Evolutionary conservation across 2,113 vertebrate species (phyloP), one percentile per base, ranked within the genome.

Genomic region (Hydrochoerus hydrochaeris): DNA sequence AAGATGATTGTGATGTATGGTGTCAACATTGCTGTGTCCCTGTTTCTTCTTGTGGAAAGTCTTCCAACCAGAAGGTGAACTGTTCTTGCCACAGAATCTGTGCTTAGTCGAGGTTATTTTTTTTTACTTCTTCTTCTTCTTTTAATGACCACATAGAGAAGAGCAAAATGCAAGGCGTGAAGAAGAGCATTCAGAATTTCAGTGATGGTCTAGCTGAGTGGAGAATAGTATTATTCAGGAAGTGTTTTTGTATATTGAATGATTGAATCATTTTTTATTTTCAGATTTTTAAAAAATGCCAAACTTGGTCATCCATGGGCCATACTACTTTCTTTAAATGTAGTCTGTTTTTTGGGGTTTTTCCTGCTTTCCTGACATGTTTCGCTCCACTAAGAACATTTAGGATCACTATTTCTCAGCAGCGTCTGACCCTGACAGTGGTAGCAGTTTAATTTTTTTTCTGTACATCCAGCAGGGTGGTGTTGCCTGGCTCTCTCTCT

Each of bases 241-340:
- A 63, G 46, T 20, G 20, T 92, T 96, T 94, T 86, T 11, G 46
- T 46, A 82, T 91, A 22, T 65, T 94, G 58, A 90, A 57, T 73
- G 90, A 60, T 24, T 67, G 52, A 91, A 86, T 88, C 22, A 30
- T 94, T 82, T 65, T 69, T 90, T 95, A 52, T 58, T 87, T 57
- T 92, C 44, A 82, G 44, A 65, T 65, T 94, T 94, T 12, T 30
- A 93, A 28, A 41, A 26, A 83, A 94, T 67, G 69, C 38, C 75
- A 49, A 58, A 62, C n/a, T 49, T 46, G 91, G 3, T 57, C 49
- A 22, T 19, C 24, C 71, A 0, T 78, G 46, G 75, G 13, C 46
- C 46, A 52, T 58, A 4, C 38, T 78, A 67, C 32, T 35, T 52
- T 44, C 67, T 95, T 88, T 88, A 57, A 81, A 62, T 54, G 4